Percentiles rank a stretch among this genome's conserved stretches.
phyloP scores from a whole-genome alignment of 2,888 invertebrate species.

The Elegia similella region DNA sequence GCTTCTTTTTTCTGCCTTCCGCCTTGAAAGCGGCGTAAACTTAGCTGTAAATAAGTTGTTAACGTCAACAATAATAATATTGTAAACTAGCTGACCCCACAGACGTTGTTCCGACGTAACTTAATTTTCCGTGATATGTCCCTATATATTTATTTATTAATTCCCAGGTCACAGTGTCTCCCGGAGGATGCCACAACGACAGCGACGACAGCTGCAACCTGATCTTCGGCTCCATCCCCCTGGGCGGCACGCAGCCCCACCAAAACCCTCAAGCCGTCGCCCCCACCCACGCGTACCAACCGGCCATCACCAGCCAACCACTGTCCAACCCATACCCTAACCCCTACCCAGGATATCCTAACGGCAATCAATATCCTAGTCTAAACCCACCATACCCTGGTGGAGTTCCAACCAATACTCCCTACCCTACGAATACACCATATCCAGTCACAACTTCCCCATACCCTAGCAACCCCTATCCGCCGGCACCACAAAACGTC shows the following conservation, averaged over 20 bases:
- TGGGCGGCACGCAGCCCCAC: constrained; percentile 46
- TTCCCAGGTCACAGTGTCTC: constrained; percentile 48
- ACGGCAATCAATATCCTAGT: constrained; percentile 24
- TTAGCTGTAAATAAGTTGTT: too few relatives aligned
- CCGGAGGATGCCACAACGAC: constrained; percentile 53
- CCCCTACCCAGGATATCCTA: constrained; percentile 28
- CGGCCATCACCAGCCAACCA: constrained; percentile 39
- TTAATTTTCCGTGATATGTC: too few relatives aligned
- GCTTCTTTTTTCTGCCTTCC: too few relatives aligned
- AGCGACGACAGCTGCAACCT: constrained; percentile 39
- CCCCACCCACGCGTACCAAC: constrained; percentile 29
- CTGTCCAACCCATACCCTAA: constrained; percentile 33
- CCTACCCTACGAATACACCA: constrained; percentile 22
- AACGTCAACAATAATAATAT: too few relatives aligned
- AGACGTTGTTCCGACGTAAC: too few relatives aligned
- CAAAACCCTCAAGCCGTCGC: constrained; percentile 32
- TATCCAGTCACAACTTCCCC: constrained; percentile 25
- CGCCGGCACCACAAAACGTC: not conserved
- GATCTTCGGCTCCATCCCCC: constrained; percentile 57
- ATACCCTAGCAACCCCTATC: constrained; percentile 19
- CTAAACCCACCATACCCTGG: constrained; percentile 23
- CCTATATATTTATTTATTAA: not conserved
- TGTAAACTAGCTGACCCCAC: too few relatives aligned
- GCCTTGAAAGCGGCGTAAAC: too few relatives aligned
- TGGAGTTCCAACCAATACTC: constrained; percentile 21